phyloP scores from a whole-genome alignment of 2,888 invertebrate genomes.

The Dryadula phaetusa region DNA sequence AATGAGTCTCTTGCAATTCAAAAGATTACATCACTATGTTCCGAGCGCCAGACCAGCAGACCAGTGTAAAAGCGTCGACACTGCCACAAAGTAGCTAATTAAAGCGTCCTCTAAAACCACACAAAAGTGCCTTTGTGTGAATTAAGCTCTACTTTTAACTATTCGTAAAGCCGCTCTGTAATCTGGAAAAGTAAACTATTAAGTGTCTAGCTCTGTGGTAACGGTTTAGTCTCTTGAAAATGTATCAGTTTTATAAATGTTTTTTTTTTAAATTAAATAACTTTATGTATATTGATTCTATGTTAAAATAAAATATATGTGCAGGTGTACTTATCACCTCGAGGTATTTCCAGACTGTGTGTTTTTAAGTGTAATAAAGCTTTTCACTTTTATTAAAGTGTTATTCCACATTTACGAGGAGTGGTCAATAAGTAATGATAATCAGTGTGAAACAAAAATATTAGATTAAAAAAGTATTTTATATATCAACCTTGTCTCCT shows the following conservation, averaged over 20 bases:
- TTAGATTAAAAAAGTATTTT: no score
- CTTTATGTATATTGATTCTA: neutral
- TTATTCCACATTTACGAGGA: no score
- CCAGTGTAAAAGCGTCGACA: neutral
- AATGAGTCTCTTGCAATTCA: neutral
- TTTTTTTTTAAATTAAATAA: neutral
- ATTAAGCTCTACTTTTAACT: slow-evolving; percentile 3
- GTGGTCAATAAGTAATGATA: no score
- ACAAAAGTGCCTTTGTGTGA: slow-evolving; percentile 12
- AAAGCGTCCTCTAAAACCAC: slow-evolving; percentile 20
- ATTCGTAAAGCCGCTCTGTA: neutral
- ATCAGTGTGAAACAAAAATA: no score
- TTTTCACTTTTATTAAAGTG: no score
- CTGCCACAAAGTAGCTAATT: slow-evolving; percentile 22
- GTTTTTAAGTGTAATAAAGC: no score
- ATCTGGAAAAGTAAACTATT: neutral
- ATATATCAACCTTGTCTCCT: no score
- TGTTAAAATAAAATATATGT: no score
- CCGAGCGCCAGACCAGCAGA: neutral
- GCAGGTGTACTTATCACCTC: no score
- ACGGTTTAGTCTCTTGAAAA: neutral
- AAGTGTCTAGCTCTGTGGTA: neutral
- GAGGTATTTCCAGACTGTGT: no score
- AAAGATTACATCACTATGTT: slow-evolving; percentile 9
- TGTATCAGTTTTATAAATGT: neutral